Base-by-base conservation (phyloP, 2,888 invertebrate genomes). In the Leuctra nigra region DNA sequence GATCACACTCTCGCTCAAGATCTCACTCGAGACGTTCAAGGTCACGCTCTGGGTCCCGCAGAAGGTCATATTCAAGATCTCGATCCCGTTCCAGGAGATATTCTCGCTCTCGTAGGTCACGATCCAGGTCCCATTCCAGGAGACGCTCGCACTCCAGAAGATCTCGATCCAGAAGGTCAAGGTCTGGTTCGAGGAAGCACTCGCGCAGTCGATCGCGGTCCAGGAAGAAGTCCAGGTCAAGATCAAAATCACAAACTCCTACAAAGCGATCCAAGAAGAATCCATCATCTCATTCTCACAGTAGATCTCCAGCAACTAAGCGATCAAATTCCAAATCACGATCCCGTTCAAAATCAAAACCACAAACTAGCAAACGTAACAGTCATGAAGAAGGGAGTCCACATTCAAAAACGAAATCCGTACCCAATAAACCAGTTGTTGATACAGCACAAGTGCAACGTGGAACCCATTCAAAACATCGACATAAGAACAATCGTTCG, bases 51-150 rank as follows among this genome's bases (percentile, higher is more conserved):
- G 65, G 68, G 56, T 65, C 72, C 11, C 61, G 64, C 35, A 16
- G n/a, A 13, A 33, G 38, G 14, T 14, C 46, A 55, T 66, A 60
- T 69, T 71, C 73, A 0, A 65, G 67, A 54, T 66, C 72, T 7
- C 61, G 64, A 33, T 64, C 65, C 25, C 62, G 65, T 29, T 66
- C 67, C 35, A 67, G 63, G 63, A 66, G 69, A 2, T 66, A 72
- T 57, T 69, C 72, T 29, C 69, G 74, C 53, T 73, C 71, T 7
- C 69, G 73, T 18, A 66, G 60, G 41, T 59, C 59, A 38, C 38
- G 55, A 44, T 55, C 47, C 3, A 48, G 53, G 53, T 53, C 55
- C n/a, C 68, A 73, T 14, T 70, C 72, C 18, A 66, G 59, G 39
- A 60, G 53, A 13, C 54, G 56, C 23, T 58, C 58, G 39, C 29